phyloP scores from a whole-genome alignment of 2,113 vertebrate species.

The Brienomyrus longianalis region DNA sequence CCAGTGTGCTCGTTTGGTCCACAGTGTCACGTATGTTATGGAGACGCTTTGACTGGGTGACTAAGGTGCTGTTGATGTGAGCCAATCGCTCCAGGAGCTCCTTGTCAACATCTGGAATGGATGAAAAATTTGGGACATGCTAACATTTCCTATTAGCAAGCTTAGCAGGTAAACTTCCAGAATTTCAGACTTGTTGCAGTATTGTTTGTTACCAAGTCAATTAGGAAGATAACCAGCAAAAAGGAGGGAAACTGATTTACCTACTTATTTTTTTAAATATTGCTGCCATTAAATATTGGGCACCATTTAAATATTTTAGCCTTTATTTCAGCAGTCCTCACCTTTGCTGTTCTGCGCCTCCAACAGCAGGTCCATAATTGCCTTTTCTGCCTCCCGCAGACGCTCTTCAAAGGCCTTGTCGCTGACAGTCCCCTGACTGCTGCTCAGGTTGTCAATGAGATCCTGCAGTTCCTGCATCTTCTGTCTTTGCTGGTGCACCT shows the following conservation, averaged over 20 bases:
- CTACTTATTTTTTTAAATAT: neutral
- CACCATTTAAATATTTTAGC: neutral
- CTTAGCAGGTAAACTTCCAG: neutral
- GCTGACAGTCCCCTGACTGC: constrained; percentile 69
- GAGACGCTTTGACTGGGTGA: constrained; percentile 79
- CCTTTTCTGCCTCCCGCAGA: constrained; percentile 79
- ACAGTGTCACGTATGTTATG: constrained; percentile 81
- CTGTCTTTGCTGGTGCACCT: constrained; percentile 87
- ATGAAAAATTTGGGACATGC: neutral
- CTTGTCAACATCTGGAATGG: constrained; percentile 71
- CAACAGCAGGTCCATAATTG: constrained; percentile 74
- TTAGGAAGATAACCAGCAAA: neutral
- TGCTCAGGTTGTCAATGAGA: constrained; percentile 78
- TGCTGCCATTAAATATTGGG: neutral
- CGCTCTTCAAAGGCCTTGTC: constrained; percentile 88
- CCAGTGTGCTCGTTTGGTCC: constrained; percentile 68
- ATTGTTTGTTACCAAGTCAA: neutral
- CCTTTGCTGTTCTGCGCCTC: constrained; percentile 88
- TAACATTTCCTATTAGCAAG: neutral
- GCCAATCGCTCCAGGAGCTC: constrained; percentile 80
- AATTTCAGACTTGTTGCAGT: neutral
- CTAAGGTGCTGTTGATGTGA: constrained; percentile 76
- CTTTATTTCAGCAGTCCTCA: constrained; percentile 28
- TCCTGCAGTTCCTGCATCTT: constrained; percentile 82
- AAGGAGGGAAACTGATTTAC: neutral